Base-by-base conservation (phyloP, 2,113 vertebrate species). In the Otolemur garnettii region DNA sequence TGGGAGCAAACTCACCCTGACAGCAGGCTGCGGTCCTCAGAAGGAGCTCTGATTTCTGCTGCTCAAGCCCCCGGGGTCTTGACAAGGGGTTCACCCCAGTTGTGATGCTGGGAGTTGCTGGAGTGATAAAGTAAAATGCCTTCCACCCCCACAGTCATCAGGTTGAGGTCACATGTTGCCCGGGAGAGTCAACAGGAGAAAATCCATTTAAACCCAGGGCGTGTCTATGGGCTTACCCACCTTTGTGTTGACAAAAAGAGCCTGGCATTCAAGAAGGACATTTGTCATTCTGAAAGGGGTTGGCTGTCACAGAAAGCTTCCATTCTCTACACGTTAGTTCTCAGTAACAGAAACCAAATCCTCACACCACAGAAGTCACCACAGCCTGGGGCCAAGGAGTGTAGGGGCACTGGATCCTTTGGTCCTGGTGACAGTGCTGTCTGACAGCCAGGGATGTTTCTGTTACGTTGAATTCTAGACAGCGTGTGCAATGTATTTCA, bases 81-180 rank as follows among this genome's bases (percentile, higher is more conserved):
- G 5, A 86, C 78, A 88, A 71, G 1, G 9, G 55, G 85, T 91
- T 91, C 95, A 93, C 85, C 88, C 92, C 88, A 94, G 77, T 96
- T 92, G 96, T 0, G 50, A 77, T 11, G 82, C 79, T 35, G 62
- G 69, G 75, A 86, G 59, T 55, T 77, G 79, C 93, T 0, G 5
- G 78, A 91, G 89, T 4, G 0, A 85, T 69, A n/a, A n/a, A 94
- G 79, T 35, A 59, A 79, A 91, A 78, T 71, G 59, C 53, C 53
- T 15, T 15, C 53, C 53, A 35, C 74, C 86, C 66, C 45, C 60
- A 59, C 0, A 1, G 62, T 50, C 91, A 91, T 94, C 93, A 92
- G 83, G 74, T 18, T 77, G 74, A 72, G 86, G 89, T 53, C 0
- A 0, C 22, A 0, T 0, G 55, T 50, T 18, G 28, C 69, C 62